These are phyloP conservation scores for Glomeris marginata DNA, from an alignment of 2,888 invertebrate species.

Conservation along the genomic window DNA sequence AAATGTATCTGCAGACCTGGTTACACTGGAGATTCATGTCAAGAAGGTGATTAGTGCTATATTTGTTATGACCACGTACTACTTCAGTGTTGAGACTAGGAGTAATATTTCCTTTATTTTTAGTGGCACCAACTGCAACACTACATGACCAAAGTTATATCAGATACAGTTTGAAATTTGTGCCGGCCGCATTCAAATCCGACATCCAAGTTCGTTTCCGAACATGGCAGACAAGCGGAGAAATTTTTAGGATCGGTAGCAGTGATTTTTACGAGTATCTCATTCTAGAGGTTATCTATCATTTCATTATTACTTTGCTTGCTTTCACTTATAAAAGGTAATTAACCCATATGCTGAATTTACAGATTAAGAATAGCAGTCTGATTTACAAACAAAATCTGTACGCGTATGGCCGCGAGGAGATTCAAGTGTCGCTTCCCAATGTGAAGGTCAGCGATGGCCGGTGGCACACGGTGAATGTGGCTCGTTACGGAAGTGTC, in stretches of 20 bases:
- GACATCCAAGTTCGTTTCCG: conserved; percentile 33
- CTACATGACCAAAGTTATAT: conserved; percentile 27
- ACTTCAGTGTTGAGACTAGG: no score
- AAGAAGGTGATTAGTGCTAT: conserved; percentile 16
- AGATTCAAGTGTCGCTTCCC: conserved; percentile 16
- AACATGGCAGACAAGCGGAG: conserved; percentile 28
- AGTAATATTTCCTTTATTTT: background rate
- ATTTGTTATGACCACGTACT: no score
- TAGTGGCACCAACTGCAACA: conserved; percentile 18
- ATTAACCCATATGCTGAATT: conserved; percentile 2
- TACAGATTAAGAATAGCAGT: conserved; percentile 25
- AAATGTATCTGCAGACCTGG: conserved; percentile 36
- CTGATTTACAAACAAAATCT: conserved; percentile 29
- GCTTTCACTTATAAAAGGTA: background rate
- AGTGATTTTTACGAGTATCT: conserved; percentile 22
- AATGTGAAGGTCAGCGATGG: conserved; percentile 27
- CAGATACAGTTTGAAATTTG: conserved; percentile 26
- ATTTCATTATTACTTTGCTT: background rate
- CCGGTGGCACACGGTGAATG: conserved; percentile 29
- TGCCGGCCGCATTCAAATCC: conserved; percentile 20
- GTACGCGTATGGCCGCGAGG: conserved; percentile 19
- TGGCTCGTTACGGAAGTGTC: conserved; percentile 25
- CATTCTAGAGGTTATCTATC: conserved; percentile 25
- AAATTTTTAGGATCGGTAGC: conserved; percentile 25
- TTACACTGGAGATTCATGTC: conserved; percentile 32